phyloP scores from a whole-genome alignment of 2,797 vertebrate species.

The Brotula barbata region DNA sequence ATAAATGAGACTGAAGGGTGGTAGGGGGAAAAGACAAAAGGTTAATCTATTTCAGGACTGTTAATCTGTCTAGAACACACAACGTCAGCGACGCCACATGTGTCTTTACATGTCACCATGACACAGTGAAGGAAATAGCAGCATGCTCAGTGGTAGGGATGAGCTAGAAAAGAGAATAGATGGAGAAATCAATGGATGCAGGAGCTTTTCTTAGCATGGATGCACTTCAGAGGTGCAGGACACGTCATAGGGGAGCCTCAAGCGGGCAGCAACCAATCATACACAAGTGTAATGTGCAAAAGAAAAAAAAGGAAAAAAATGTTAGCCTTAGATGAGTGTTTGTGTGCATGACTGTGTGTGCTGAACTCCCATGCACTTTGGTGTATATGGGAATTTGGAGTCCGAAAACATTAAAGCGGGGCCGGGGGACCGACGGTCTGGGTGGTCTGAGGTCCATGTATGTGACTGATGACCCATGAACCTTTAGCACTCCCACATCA shows the following conservation, averaged over 20 bases:
- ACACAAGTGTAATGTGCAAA: slow-evolving; percentile 9
- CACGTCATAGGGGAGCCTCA: slow-evolving; percentile 27
- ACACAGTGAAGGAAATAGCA: slow-evolving; percentile 57
- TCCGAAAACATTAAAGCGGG: slow-evolving; percentile 52
- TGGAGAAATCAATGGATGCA: slow-evolving; percentile 67
- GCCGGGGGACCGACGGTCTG: slow-evolving; percentile 15
- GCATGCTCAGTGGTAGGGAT: slow-evolving; percentile 63
- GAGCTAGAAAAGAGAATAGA: slow-evolving; percentile 72
- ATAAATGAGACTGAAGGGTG: slow-evolving; percentile 38
- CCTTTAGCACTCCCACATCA: slow-evolving; percentile 67
- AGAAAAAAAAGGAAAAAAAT: background rate
- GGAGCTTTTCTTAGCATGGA: slow-evolving; percentile 67
- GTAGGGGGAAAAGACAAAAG: slow-evolving; percentile 55
- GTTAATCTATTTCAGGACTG: slow-evolving; percentile 73
- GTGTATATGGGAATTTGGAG: slow-evolving; percentile 21
- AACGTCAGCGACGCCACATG: slow-evolving; percentile 66
- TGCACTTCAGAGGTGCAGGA: slow-evolving; percentile 59
- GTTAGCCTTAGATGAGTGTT: background rate
- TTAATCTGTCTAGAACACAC: slow-evolving; percentile 71
- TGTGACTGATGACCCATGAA: slow-evolving; percentile 60
- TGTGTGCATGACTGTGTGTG: slow-evolving; percentile 4
- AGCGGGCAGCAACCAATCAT: slow-evolving; percentile 6
- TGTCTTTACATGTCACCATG: slow-evolving; percentile 76
- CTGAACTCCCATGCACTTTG: slow-evolving; percentile 10
- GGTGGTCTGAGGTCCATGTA: slow-evolving; percentile 51